Base-by-base conservation (phyloP, 2,113 vertebrate genomes). In the Austrofundulus limnaeus region DNA sequence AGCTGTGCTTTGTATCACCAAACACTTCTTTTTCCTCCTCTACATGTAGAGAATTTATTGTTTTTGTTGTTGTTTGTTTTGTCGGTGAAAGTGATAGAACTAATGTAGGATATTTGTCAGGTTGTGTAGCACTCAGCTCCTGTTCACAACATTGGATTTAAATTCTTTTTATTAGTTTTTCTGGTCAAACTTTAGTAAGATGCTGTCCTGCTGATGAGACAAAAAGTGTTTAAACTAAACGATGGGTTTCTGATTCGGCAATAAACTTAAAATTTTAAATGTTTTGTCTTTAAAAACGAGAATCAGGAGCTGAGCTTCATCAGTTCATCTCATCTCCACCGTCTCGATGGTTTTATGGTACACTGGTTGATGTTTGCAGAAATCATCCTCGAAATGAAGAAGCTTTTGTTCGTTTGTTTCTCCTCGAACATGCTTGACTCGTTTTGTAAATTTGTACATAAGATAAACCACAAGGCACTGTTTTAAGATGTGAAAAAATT, bases 401-500 rank as follows among this genome's bases (percentile, higher is more conserved):
- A 72, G 66, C 61, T 80, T 80, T 53, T 53, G 45, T 59, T 16
- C 66, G 62, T 57, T 61, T 52, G 37, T 48, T 21, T 78, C 31
- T 77, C 9, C 66, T 72, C 23, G 61, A 53, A 66, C 41, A 16
- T 46, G 42, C 25, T 61, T 77, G 43, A 73, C 42, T 85, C 49
- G 59, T 84, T 83, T 77, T 91, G 92, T 92, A 90, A 70, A 91
- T 89, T 45, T 93, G 89, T 92, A 89, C 42, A 92, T 89, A 92
- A 45, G 85, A 48, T 89, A 88, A 83, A 68, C 39, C 91, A 77
- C 91, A 85, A 85, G 48, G 79, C 82, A 65, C 70, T 85, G 87
- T 89, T 89, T 82, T 76, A 87, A 86, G 79, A 90, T 87, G 72
- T 91, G 83, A 88, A 87, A 82, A 61, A 70, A 56, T 60, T 66